phyloP scores from a whole-genome alignment of 2,113 vertebrate species.

The Columbina picui region DNA sequence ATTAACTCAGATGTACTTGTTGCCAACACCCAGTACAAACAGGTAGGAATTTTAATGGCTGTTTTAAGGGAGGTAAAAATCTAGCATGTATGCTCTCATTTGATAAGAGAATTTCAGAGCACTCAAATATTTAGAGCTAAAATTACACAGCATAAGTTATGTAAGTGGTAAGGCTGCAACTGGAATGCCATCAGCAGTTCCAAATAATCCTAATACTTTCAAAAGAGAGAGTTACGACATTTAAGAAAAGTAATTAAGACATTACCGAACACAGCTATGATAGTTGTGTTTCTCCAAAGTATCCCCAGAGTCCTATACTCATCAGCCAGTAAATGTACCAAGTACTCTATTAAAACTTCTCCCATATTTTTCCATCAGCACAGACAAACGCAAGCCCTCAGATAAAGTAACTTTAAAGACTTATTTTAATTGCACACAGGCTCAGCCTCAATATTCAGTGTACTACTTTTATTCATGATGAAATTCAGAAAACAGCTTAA shows the following conservation, averaged over 20 bases:
- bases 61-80: neutral
- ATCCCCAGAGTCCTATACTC: neutral
- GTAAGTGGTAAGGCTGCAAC: neutral
- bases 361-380: neutral
- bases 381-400: neutral
- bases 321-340: neutral
- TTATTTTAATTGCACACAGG: neutral
- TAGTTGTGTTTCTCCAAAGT: neutral
- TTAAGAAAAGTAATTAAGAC: neutral
- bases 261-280: neutral
- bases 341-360: neutral
- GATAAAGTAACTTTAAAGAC: neutral
- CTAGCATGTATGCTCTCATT: neutral
- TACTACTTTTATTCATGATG: neutral
- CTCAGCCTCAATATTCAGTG: neutral
- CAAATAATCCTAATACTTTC: neutral
- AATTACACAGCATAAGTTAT: neutral
- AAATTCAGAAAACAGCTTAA: neutral
- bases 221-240: neutral
- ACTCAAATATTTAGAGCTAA: conserved; percentile 19
- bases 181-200: neutral
- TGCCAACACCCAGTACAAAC: neutral
- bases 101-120: conserved; percentile 15
- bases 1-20: conserved; percentile 14
- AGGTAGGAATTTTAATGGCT: neutral